Evolutionary conservation across 2,113 vertebrate species (phyloP).

Genomic region (Otus sunia): DNA sequence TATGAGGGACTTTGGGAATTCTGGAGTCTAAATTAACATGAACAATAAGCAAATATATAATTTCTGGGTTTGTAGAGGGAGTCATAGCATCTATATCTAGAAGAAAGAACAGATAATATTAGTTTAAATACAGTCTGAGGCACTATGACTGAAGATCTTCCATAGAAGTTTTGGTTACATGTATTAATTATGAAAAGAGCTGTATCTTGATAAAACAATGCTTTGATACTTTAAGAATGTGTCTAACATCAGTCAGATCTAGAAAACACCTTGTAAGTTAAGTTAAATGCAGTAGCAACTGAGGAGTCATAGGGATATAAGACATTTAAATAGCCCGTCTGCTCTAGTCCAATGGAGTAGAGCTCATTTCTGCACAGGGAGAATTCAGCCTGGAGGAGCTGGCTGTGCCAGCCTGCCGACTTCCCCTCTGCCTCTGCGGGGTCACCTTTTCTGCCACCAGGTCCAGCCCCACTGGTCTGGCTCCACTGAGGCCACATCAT

Average conservation of each 20-base stretch:
- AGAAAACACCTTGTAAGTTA: background rate
- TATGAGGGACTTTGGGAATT: background rate
- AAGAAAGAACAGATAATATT: background rate
- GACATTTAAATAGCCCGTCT: background rate
- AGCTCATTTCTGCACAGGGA: rapidly evolving
- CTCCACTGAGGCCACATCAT: background rate
- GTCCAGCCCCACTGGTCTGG: background rate
- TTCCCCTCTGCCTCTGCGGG: rapidly evolving
- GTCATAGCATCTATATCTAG: background rate
- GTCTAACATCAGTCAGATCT: background rate
- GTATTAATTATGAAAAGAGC: background rate
- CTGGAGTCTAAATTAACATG: background rate
- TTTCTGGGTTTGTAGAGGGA: background rate
- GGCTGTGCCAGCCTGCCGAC: background rate
- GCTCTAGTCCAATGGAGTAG: background rate
- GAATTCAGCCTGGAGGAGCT: background rate
- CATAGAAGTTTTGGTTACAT: background rate
- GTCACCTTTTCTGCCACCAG: background rate
- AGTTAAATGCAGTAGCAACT: background rate
- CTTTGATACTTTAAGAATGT: background rate
- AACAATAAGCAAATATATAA: background rate
- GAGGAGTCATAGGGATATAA: background rate
- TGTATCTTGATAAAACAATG: background rate
- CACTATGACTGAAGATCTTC: background rate
- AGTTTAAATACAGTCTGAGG: background rate